Percentiles rank a stretch among this genome's conserved stretches.
Evolutionary conservation across 2,797 vertebrate species (phyloP).

Genomic region (Zenarchopterus dispar): DNA sequence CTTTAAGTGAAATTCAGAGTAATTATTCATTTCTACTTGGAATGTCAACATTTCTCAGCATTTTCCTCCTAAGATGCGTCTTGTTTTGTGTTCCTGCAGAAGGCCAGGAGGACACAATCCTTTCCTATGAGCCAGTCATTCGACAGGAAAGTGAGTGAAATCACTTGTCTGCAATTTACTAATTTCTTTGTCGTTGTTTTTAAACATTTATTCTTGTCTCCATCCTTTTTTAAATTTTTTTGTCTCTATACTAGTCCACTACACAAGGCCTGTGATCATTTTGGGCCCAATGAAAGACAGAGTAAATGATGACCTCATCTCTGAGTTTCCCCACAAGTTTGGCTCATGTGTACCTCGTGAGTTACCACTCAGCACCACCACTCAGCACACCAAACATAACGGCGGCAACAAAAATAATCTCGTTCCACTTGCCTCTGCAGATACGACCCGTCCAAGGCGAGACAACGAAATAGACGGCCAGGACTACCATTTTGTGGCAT

Average conservation of each 20-base stretch:
- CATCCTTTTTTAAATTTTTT: not conserved
- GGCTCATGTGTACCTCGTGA: conserved; percentile 99
- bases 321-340: conserved; percentile 98
- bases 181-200: not conserved
- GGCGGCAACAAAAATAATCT: not conserved
- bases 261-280: conserved; percentile 97
- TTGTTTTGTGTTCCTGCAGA: conserved; percentile 82
- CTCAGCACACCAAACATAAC: not conserved
- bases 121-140: conserved; percentile 97
- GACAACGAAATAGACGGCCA: conserved; percentile 97
- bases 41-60: not conserved
- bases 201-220: not conserved
- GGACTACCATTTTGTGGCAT: conserved; percentile 96
- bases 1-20: no score
- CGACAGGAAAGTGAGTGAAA: conserved; percentile 96
- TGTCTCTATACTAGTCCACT: conserved; percentile 86
- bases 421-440: conserved; percentile 71
- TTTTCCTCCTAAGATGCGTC: not conserved
- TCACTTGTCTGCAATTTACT: not conserved
- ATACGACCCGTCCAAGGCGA: conserved; percentile 94
- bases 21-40: no score
- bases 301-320: conserved; percentile 98
- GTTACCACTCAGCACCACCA: conserved; percentile 54
- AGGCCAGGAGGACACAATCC: conserved; percentile 97
- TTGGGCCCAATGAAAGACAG: conserved; percentile 97